Conservation (phyloP, 2,888 invertebrate species). For the Limnephilus rhombicus region DNA sequence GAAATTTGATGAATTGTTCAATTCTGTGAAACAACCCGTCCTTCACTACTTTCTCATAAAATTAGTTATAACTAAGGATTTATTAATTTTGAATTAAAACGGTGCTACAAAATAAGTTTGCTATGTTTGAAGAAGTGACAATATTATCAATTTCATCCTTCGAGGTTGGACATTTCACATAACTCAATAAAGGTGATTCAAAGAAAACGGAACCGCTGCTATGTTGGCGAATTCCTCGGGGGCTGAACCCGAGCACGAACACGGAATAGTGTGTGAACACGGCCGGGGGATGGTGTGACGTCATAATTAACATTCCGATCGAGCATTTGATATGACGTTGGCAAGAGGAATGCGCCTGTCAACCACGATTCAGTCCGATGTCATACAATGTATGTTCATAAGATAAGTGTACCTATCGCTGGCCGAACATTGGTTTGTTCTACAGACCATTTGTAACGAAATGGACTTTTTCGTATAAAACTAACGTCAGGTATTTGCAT, state of each 20-base stretch:
- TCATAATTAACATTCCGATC: slow-evolving; percentile 65
- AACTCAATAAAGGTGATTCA: not conserved
- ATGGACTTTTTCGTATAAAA: no score
- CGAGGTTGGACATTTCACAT: not conserved
- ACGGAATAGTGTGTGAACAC: not conserved
- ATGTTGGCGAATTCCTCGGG: slow-evolving; percentile 18
- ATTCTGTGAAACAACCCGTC: no score
- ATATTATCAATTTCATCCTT: no score
- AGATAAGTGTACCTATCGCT: not conserved
- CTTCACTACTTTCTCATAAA: no score
- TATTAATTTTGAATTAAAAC: no score
- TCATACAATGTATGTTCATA: not conserved
- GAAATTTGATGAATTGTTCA: no score
- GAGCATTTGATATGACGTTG: slow-evolving; percentile 45
- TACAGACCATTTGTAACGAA: no score
- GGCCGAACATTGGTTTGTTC: not conserved
- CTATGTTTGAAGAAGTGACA: no score
- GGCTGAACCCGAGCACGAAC: not conserved
- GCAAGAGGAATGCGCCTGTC: slow-evolving; percentile 47
- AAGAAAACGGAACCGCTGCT: not conserved
- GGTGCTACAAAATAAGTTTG: no score
- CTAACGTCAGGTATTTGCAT: no score
- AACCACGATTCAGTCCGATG: slow-evolving; percentile 23
- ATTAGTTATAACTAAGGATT: no score
- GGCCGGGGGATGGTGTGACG: slow-evolving; percentile 46